phyloP scores from a whole-genome alignment of 64 coral and sea anemone genomes.

The Pocillopora damicornis region DNA sequence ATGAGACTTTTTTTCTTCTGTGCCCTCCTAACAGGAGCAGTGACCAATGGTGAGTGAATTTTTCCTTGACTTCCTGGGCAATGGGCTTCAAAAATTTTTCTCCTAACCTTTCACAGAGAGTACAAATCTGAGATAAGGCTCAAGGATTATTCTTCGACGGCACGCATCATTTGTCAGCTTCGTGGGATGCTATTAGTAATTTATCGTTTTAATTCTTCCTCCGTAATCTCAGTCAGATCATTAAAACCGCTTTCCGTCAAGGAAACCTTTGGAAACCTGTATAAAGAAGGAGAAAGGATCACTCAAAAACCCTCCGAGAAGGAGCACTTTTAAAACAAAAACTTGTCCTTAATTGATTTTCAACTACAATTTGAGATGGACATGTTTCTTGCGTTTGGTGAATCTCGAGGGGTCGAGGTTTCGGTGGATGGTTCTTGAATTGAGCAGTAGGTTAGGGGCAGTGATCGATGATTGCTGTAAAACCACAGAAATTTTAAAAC shows the following conservation, averaged over 20 bases:
- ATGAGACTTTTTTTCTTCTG: not conserved
- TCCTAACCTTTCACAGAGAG: not conserved
- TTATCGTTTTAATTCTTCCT: not conserved
- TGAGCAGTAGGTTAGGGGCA: not conserved
- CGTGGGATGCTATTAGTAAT: not conserved
- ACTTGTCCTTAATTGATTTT: not conserved
- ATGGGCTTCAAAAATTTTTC: not conserved
- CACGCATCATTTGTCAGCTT: not conserved
- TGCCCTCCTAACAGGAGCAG: not conserved
- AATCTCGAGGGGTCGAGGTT: not conserved
- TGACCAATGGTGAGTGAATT: conserved; percentile 6
- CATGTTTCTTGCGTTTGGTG: not conserved
- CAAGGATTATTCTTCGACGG: not conserved
- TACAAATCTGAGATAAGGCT: not conserved
- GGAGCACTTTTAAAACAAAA: not conserved
- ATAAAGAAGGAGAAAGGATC: not conserved
- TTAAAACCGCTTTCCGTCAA: not conserved
- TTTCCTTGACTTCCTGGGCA: not conserved
- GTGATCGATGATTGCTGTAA: not conserved
- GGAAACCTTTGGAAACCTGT: not conserved
- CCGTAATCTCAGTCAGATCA: not conserved
- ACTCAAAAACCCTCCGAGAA: not conserved
- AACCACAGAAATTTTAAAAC: not conserved
- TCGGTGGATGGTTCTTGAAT: not conserved
- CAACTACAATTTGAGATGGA: not conserved